A percentile compares a stretch with the other conserved stretches of the same genome.
phyloP scores from a whole-genome alignment of 1,140 invertebrate genomes.

The Heterodera schachtii region DNA sequence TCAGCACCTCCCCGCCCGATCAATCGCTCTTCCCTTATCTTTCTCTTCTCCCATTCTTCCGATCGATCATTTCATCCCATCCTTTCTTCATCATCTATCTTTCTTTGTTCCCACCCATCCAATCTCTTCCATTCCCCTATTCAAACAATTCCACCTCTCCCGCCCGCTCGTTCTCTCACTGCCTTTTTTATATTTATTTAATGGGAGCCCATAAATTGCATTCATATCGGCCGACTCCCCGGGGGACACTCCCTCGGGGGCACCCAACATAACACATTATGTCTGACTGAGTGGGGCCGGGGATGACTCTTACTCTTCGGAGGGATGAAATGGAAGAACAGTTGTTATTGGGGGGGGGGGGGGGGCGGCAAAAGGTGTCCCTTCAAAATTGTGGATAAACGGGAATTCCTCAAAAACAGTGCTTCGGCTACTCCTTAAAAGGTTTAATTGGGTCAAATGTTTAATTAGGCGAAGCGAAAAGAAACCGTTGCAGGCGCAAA shows the following conservation, averaged over 20 bases:
- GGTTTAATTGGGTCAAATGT: neutral
- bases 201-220: slow-evolving; percentile 2
- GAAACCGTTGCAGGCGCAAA: no score
- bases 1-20: neutral
- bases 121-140: neutral
- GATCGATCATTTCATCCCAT: neutral
- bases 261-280: neutral
- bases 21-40: neutral
- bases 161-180: neutral
- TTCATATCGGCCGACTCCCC: neutral
- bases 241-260: neutral
- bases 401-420: neutral
- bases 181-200: slow-evolving; percentile 3
- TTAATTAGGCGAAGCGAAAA: no score
- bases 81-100: neutral
- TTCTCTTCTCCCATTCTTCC: neutral
- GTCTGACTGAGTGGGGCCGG: neutral
- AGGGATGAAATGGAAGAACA: neutral
- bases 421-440: neutral
- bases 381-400: neutral
- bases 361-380: neutral
- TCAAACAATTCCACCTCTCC: neutral
- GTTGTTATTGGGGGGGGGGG: neutral
- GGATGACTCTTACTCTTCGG: neutral
- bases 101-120: neutral